Base-by-base conservation (phyloP, 2,113 vertebrate species). In the Thalassarche chlororhynchos region DNA sequence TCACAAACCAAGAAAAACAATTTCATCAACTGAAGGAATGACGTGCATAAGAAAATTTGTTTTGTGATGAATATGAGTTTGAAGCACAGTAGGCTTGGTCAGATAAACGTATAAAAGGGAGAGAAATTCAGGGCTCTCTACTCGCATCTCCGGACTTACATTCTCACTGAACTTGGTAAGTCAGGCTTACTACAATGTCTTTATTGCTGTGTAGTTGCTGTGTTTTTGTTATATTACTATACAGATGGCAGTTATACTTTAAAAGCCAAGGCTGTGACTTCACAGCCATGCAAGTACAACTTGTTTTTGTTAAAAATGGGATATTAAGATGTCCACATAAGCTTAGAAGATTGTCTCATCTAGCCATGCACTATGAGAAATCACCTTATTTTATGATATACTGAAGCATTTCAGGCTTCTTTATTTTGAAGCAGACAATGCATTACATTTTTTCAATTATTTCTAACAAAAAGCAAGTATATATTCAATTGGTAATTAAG, bases 91-190 rank as follows among this genome's bases (percentile, higher is more conserved):
- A 17, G 74, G 92, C 66, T 69, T 49, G 71, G 62, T 6, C 58
- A 52, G 86, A 80, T 10, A 84, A 64, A 69, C 5, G 10, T 93
- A 97, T 97, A 97, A 96, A 96, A 96, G 86, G 86, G 8, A 47
- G 8, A 17, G 40, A 44, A 93, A 61, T 2, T 18, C 71, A 0
- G 7, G 21, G 54, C 36, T 58, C 68, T 44, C 11, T 8, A 97
- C 17, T 57, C 21, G 0, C 79, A 11, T 20, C 95, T 77, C 17
- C 49, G 1, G 71, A 24, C 71, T 52, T 16, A 1, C 20, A 2
- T 17, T 47, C 40, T 17, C n/a, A 11, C 86, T 61, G 34, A 10
- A 5, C 36, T 34, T 13, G 93, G 95, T 97, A 92, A 96, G 95
- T 79, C 51, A 5, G 52, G 46, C 40, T 52, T 10, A 5, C 24